A percentile compares a stretch with the other conserved stretches of the same genome.
Conservation (phyloP, 2,113 vertebrate species). For the Porphyrio hochstetteri region DNA sequence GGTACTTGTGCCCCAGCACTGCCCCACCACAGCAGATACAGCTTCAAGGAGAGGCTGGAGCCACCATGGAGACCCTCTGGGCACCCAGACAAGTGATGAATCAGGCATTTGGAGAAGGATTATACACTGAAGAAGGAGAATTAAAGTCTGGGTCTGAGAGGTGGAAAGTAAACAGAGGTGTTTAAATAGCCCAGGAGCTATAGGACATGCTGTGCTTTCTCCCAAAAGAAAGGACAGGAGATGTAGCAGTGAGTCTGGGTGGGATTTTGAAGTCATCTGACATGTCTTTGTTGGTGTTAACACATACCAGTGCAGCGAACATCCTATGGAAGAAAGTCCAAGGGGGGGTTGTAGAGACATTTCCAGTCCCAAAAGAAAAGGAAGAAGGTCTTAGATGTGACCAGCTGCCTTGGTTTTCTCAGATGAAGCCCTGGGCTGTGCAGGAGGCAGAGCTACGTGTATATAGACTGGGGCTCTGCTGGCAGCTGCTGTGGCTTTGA, state of each 20-base stretch:
- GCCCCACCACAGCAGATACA: not conserved
- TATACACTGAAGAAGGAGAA: not conserved
- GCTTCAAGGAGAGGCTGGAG: not conserved
- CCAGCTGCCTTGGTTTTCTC: not conserved
- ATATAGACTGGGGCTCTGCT: not conserved
- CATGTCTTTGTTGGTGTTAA: not conserved
- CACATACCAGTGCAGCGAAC: not conserved
- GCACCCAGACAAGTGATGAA: not conserved
- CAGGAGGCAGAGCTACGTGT: not conserved
- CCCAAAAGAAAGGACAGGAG: not conserved
- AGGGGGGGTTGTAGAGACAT: not conserved
- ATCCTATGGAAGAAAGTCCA: not conserved
- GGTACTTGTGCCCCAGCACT: not conserved
- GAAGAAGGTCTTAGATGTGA: not conserved
- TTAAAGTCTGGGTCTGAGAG: not conserved
- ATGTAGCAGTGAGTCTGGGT: not conserved
- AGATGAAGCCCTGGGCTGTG: not conserved
- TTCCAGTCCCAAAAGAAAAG: not conserved
- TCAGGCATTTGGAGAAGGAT: not conserved
- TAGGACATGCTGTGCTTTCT: not conserved
- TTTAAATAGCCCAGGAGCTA: not conserved
- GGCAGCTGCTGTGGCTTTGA: not conserved
- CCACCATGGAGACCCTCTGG: not conserved
- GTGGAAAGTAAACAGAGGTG: not conserved
- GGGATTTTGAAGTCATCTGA: not conserved